These are phyloP conservation scores for Charina bottae DNA, from an alignment of 2,113 vertebrate species.

Conservation along the genomic window DNA sequence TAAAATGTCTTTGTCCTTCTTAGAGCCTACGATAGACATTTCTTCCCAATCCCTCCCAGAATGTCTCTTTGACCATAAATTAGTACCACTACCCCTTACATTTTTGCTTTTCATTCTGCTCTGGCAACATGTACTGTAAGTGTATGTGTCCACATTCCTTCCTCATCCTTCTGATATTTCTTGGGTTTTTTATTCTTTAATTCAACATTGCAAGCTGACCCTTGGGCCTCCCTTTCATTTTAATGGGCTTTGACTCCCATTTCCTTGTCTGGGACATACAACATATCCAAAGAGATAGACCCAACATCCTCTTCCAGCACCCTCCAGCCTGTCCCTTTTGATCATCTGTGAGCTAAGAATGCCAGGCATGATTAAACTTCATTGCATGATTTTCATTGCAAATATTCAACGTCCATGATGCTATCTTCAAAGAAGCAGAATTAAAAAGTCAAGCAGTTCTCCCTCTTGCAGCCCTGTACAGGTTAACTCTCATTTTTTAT, in stretches of 20 bases:
- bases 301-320: not conserved
- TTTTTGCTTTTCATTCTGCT: not conserved
- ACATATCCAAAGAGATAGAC: not conserved
- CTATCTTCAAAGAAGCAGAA: constrained; percentile 18
- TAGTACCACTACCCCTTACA: not conserved
- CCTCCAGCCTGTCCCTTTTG: not conserved
- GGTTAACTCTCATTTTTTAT: constrained; percentile 10
- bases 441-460: constrained; percentile 19
- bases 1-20: not conserved
- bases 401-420: constrained; percentile 1
- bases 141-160: not conserved
- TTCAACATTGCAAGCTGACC: not conserved
- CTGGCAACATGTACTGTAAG: not conserved
- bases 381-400: not conserved
- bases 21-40: not conserved
- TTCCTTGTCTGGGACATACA: not conserved
- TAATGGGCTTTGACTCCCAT: not conserved
- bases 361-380: not conserved
- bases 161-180: not conserved
- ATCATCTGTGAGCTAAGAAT: not conserved
- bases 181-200: not conserved
- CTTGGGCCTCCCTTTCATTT: not conserved
- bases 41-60: not conserved
- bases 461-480: not conserved
- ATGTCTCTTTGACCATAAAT: not conserved